Percentiles rank a stretch among this genome's conserved stretches.
Evolutionary conservation across 2,888 invertebrate genomes (phyloP).

Genomic region (Morpho achilles): DNA sequence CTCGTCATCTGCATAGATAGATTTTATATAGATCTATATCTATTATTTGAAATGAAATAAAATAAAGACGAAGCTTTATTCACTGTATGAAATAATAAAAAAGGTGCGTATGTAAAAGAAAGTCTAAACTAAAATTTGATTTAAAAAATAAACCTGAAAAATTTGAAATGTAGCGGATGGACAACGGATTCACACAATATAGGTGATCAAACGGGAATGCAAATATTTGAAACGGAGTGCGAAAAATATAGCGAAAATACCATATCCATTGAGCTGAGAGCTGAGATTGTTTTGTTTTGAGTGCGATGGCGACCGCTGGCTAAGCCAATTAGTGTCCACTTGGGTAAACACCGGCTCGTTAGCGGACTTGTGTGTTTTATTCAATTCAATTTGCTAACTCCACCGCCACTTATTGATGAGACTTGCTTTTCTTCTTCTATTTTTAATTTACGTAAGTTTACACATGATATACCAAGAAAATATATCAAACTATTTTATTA

Average conservation of each 20-base stretch:
- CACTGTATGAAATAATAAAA: too few species aligned
- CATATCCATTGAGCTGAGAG: conserved; percentile 32
- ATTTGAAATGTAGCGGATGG: conserved; percentile 10
- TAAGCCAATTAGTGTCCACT: conserved; percentile 79
- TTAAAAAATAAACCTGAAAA: conserved; percentile 4
- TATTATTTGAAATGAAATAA: too few species aligned
- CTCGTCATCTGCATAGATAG: too few species aligned
- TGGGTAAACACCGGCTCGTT: conserved; percentile 78
- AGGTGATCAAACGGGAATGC: conserved; percentile 25
- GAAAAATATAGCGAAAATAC: conserved; percentile 33
- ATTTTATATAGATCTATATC: too few species aligned
- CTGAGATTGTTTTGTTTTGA: conserved; percentile 37
- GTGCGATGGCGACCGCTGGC: conserved; percentile 64
- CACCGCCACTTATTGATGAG: conserved; percentile 71
- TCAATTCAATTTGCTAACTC: conserved; percentile 75
- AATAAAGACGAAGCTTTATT: too few species aligned
- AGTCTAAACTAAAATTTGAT: too few species aligned
- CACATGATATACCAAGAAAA: too few species aligned
- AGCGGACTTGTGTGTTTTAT: conserved; percentile 77
- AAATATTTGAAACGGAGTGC: conserved; percentile 25
- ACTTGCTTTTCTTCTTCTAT: conserved; percentile 54
- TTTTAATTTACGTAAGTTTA: conserved; percentile 43
- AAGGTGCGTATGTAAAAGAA: too few species aligned
- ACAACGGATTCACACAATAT: conserved; percentile 23
- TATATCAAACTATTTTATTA: too few species aligned